Base-by-base conservation (phyloP, 2,888 invertebrate genomes). In the Malthinus flaveolus region DNA sequence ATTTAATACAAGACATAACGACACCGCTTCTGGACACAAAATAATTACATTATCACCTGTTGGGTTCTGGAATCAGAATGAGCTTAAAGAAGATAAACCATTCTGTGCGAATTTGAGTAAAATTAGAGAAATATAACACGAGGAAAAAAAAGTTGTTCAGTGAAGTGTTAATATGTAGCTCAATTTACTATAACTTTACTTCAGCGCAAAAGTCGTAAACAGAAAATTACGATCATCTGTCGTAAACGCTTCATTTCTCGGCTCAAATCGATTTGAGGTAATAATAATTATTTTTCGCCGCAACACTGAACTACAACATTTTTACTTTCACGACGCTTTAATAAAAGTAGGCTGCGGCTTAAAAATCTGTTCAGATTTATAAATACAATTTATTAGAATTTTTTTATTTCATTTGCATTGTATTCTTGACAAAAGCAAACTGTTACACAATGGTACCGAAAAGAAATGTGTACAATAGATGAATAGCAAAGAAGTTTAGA, bases 201-300 rank as follows among this genome's bases (percentile, higher is more conserved):
- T 45, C 39, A 11, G 31, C 50, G 32, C 46, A 50, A 42, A 51
- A 52, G 48, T 52, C 37, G 52, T 57, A 57, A 52, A 52, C 57
- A 57, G 48, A 51, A 52, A 57, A 35, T 57, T 57, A 57, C 48
- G 57, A 48, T 57, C 52, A 57, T 48, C 44, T 42, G 47, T 47
- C 35, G 32, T 51, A 52, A 53, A 58, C 57, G 58, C 58, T 53
- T 47, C 32, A 15, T 37, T 50, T 37, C 37, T 33, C 33, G 32
- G 11, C 10, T 32, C 15, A n/a, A 42, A 42, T 42, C 39, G 39
- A 42, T 42, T 15, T 42, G 12, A n/a, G 1, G 15, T n/a, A 42
- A 42, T 42, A 42, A 42, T 42, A 15, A 42, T n/a, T 42, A 42
- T 23, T 42, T 23, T 23, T 23, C 5, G 5, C 23, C 23, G 23